phyloP scores from a whole-genome alignment of 2,888 invertebrate genomes.

The Dyspetes luteomarginatus region DNA sequence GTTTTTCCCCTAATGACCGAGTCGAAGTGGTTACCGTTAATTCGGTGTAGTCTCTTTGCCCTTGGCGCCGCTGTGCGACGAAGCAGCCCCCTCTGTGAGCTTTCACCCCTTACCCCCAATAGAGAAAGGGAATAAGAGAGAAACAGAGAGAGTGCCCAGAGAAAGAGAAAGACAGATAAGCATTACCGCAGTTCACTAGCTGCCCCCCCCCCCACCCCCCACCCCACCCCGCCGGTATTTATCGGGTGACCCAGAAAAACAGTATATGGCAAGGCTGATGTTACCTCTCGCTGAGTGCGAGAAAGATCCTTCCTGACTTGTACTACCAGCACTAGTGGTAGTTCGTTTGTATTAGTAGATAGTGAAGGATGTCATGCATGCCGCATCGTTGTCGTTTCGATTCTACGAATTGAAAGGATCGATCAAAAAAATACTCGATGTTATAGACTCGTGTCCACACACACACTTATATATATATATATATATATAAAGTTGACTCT shows the following conservation, averaged over 20 bases:
- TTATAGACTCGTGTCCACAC: neutral
- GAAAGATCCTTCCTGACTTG: constrained; percentile 52
- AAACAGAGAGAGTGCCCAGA: neutral
- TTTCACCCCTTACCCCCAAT: constrained; percentile 53
- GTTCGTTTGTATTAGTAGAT: neutral
- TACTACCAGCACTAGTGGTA: constrained; percentile 9
- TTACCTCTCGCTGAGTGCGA: constrained; percentile 19
- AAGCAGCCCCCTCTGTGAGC: constrained; percentile 53
- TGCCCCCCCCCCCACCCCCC: no score
- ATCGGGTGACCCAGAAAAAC: constrained; percentile 81
- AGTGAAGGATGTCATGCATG: constrained; percentile 39
- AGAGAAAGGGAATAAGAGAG: constrained; percentile 8
- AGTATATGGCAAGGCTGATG: constrained; percentile 64
- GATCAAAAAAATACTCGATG: constrained; percentile 42
- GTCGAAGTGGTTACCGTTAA: constrained; percentile 79
- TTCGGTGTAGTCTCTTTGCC: constrained; percentile 71
- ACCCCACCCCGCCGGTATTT: no score
- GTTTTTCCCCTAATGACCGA: constrained; percentile 78
- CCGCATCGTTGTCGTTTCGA: constrained; percentile 47
- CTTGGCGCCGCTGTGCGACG: constrained; percentile 59
- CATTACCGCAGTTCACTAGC: constrained; percentile 23
- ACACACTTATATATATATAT: constrained; percentile 1
- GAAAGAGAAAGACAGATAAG: constrained; percentile 8
- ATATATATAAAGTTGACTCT: no score
- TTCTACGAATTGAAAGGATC: constrained; percentile 57